Evolutionary conservation across 2,888 invertebrate species (phyloP), one percentile per base, ranked within the genome.

Genomic region (Chloromyia formosa): DNA sequence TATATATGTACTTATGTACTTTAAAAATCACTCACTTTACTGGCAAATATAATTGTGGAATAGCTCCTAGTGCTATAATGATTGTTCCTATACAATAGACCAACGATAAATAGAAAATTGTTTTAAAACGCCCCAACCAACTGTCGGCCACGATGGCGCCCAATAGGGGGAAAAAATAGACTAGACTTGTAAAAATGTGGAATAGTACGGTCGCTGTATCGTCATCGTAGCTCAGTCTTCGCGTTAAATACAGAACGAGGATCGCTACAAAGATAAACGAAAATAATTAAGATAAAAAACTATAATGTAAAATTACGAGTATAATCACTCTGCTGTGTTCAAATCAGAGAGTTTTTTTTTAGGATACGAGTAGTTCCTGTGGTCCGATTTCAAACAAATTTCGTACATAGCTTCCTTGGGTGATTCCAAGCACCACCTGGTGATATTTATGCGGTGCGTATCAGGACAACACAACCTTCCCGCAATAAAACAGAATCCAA

Each of bases 111-210:
- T 93, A 96, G 45, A 97, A 86, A 79, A 98, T 98, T 0, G 85
- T 85, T 74, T 79, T 92, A 86, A 94, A 98, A 86, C 96, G 94
- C 69, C 98, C 98, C 60, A 97, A 87, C 87, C 90, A 92, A 75
- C 96, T 94, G 85, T 98, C 98, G 0, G 98, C 96, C 53, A 98
- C 86, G 81, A 98, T 93, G 27, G 98, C 98, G 1, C 98, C 98
- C 92, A 87, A 94, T 75, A 84, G 53, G 0, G 84, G 84, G 45
- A 82, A 84, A 56, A 83, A 79, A 75, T 85, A 98, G 10, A 94
- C 94, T 80, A 97, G 87, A 91, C 94, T 94, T 0, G 92, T 91
- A 85, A 97, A 98, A 1, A 90, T 86, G 84, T 98, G 98, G 85
- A 94, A 98, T 75, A 96, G 88, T 73, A 95, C 90, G 0, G 95